Base-by-base conservation (phyloP, 2,888 invertebrate genomes). In the Trissolcus brochymenae region DNA sequence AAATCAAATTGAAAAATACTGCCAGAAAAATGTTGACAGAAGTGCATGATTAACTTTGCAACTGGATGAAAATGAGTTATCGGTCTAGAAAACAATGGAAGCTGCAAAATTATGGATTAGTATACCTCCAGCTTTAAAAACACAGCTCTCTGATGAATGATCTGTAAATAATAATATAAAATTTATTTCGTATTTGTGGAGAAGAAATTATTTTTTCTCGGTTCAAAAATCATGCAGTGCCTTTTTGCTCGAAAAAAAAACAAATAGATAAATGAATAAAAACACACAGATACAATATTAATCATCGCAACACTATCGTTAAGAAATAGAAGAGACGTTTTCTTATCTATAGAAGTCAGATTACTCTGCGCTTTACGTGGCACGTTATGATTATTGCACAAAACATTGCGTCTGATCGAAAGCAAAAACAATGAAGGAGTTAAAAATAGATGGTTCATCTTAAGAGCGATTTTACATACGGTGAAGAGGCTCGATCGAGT, bases 401-500 rank as follows among this genome's bases (percentile, higher is more conserved):
- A 62, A 62, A 60, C 49, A 60, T 46, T 11, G 35, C 35, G 11
- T 25, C 25, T 16, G 40, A 13, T 51, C 51, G 51, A 51, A 51
- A 51, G 11, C 17, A 13, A 51, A 51, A 17, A 51, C 17, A 53
- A 62, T n/a, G 21, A 19, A 7, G 4, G 35, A 17, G 17, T n/a
- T 13, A 6, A 53, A 25, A 17, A 41, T 56, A 40, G 41, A 17
- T 19, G 40, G 14, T 40, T 40, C 46, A 46, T 51, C 19, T 51
- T 51, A 11, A 9, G 35, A 35, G 9, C 9, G 14, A 46, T 43
- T 29, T 13, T 72, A 81, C 82, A 74, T 80, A 83, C 82, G 79
- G 29, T 83, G 80, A 19, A 82, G 50, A 35, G 80, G 71, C 19
- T 83, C 82, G 62, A 83, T 66, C 4, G 82, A 81, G 7, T 82